A percentile compares a stretch with the other conserved stretches of the same genome.
Conservation (phyloP, 2,888 invertebrate species). For the Scrobipalpa costella region DNA sequence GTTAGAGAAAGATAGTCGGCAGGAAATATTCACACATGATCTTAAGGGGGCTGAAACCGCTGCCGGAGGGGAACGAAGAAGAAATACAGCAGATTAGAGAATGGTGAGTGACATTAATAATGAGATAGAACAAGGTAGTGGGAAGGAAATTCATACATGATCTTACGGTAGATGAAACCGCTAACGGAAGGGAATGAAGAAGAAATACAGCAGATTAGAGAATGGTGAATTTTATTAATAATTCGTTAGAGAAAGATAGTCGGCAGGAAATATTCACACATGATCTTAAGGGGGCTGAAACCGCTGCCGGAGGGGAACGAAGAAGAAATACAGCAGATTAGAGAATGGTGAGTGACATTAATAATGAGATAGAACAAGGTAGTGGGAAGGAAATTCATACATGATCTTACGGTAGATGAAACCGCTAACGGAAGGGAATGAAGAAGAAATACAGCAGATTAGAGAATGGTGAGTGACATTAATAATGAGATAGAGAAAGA, state of each 20-base stretch:
- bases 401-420: conserved; percentile 82
- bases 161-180: too few species aligned
- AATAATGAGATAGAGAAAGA: conserved; percentile 34
- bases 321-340: conserved; percentile 80
- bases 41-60: not conserved
- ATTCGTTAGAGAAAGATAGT: conserved; percentile 46
- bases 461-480: not conserved
- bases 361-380: conserved; percentile 2
- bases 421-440: conserved; percentile 74
- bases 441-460: conserved; percentile 81
- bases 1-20: not conserved
- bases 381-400: conserved; percentile 67
- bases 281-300: conserved; percentile 80
- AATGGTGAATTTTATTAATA: conserved; percentile 43
- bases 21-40: not conserved
- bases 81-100: too few species aligned
- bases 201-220: too few species aligned
- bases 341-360: conserved; percentile 71
- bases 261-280: conserved; percentile 75
- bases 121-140: too few species aligned
- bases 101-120: not conserved
- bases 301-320: conserved; percentile 76
- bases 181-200: too few species aligned
- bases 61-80: conserved; percentile 13
- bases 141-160: too few species aligned